Evolutionary conservation across 2,888 invertebrate genomes (phyloP).

Genomic region (Cheilosia soror): DNA sequence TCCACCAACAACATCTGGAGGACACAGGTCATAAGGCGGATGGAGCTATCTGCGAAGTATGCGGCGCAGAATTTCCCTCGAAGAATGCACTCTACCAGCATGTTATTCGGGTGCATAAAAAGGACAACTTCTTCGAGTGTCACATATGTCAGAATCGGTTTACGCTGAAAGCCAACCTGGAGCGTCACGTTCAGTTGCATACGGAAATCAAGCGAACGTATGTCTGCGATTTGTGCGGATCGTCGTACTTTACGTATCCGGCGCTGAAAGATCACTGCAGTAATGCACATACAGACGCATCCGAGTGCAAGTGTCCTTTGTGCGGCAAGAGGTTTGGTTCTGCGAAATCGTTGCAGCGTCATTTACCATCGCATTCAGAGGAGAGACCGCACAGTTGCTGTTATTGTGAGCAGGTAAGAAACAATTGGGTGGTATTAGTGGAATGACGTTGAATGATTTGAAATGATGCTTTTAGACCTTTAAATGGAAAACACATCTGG

Average conservation of each 20-base stretch:
- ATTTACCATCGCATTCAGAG: conserved; percentile 83
- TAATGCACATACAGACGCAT: conserved; percentile 82
- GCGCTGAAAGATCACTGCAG: conserved; percentile 83
- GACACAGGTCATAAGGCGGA: conserved; percentile 83
- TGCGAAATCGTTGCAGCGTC: conserved; percentile 82
- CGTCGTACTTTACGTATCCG: conserved; percentile 83
- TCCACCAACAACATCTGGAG: conserved; percentile 83
- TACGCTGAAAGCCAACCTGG: conserved; percentile 83
- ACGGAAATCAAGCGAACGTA: conserved; percentile 83
- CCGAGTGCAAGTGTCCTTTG: conserved; percentile 82
- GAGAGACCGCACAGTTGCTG: conserved; percentile 83
- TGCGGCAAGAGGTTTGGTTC: conserved; percentile 83
- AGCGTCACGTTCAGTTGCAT: conserved; percentile 83
- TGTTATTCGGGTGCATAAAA: conserved; percentile 82
- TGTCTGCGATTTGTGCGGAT: conserved; percentile 83
- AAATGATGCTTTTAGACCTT: conserved; percentile 79
- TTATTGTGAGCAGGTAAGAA: conserved; percentile 82
- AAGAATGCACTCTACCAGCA: conserved; percentile 83
- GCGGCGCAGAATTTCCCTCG: conserved; percentile 82
- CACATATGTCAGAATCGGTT: conserved; percentile 84
- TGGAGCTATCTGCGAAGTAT: conserved; percentile 83
- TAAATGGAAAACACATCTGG: conserved; percentile 83
- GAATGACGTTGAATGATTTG: neutral
- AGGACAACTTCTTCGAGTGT: conserved; percentile 83
- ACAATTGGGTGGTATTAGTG: neutral